phyloP scores from a whole-genome alignment of 2,113 vertebrate species.

The Struthio camelus region DNA sequence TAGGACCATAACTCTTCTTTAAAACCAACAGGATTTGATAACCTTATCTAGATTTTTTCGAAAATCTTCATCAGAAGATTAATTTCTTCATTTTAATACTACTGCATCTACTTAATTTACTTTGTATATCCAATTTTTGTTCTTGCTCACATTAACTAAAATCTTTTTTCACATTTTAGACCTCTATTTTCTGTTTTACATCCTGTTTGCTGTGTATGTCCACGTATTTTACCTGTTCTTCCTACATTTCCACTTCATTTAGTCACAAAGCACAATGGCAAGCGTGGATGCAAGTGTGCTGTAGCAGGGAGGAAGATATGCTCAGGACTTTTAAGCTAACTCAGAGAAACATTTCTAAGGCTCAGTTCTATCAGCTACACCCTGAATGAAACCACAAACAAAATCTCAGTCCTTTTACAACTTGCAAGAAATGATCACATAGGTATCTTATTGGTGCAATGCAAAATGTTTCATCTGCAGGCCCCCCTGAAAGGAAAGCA shows the following conservation, averaged over 20 bases:
- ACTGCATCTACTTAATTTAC: not conserved
- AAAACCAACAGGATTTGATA: not conserved
- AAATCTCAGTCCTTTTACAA: not conserved
- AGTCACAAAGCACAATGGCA: not conserved
- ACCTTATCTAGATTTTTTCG: not conserved
- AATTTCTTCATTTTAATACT: not conserved
- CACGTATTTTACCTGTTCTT: accelerated
- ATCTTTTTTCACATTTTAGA: not conserved
- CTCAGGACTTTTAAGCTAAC: not conserved
- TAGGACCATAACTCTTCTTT: not conserved
- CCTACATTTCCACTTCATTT: not conserved
- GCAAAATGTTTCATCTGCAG: not conserved
- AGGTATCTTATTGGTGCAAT: not conserved
- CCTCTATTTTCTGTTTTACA: not conserved
- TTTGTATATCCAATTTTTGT: not conserved
- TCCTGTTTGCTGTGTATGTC: not conserved
- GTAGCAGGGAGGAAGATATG: not conserved
- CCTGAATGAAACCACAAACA: not conserved
- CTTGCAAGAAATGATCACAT: not conserved
- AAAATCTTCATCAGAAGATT: not conserved
- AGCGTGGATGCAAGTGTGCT: not conserved
- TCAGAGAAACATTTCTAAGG: not conserved
- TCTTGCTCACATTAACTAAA: not conserved
- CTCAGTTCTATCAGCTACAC: not conserved
- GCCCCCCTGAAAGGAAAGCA: not conserved